phyloP scores from a whole-genome alignment of 2,888 invertebrate genomes.

The Drosophila acutilabella region DNA sequence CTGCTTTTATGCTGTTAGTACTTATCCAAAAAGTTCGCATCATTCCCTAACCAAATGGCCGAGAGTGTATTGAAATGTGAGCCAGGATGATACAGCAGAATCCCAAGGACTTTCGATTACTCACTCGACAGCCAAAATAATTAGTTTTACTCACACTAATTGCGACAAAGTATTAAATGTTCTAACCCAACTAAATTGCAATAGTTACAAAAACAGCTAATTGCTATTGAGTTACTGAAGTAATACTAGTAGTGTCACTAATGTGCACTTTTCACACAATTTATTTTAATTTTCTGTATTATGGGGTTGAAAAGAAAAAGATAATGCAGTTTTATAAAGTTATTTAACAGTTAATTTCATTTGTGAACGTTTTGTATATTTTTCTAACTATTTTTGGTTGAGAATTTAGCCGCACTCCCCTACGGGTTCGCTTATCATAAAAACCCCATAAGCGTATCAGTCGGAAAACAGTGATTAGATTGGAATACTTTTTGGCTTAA shows the following conservation, averaged over 20 bases:
- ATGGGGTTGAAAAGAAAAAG: too few relatives aligned
- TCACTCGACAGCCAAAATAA: constrained; percentile 20
- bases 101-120: background rate
- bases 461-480: too few relatives aligned
- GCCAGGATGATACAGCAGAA: constrained; percentile 40
- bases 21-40: constrained; percentile 54
- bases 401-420: too few relatives aligned
- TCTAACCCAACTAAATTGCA: background rate
- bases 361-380: too few relatives aligned
- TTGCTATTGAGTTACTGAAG: background rate
- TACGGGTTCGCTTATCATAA: too few relatives aligned
- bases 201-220: background rate
- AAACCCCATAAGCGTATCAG: too few relatives aligned
- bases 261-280: background rate
- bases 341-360: too few relatives aligned
- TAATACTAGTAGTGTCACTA: too few relatives aligned
- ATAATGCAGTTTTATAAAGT: too few relatives aligned
- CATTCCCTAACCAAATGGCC: constrained; percentile 41
- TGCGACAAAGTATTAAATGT: background rate
- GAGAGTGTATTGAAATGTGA: constrained; percentile 19
- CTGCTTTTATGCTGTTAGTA: constrained; percentile 59
- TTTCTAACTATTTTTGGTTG: too few relatives aligned
- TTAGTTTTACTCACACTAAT: constrained; percentile 24
- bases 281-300: too few relatives aligned
- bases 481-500: too few relatives aligned